phyloP scores from a whole-genome alignment of 2,888 invertebrate genomes.

The Sminthurinus aureus region DNA sequence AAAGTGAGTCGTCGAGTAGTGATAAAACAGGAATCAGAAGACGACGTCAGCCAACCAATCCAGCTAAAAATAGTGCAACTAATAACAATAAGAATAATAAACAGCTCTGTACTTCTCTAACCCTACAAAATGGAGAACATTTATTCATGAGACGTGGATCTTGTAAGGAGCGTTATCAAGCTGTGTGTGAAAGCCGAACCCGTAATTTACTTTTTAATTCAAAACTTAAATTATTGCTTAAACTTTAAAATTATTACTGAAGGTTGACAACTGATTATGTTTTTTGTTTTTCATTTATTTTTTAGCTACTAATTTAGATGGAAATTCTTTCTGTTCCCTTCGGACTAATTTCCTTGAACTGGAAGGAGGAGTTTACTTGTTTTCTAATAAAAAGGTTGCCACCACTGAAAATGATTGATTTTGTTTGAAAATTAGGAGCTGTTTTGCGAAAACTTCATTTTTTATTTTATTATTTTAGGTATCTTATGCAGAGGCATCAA shows the following conservation, averaged over 20 bases:
- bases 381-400: not conserved
- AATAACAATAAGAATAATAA: not conserved
- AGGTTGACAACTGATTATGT: too few relatives aligned
- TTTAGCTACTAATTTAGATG: not conserved
- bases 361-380: not conserved
- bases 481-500: not conserved
- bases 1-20: too few relatives aligned
- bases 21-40: not conserved
- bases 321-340: too few relatives aligned
- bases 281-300: too few relatives aligned
- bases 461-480: slow-evolving; percentile 1
- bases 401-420: too few relatives aligned
- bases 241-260: too few relatives aligned
- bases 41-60: not conserved
- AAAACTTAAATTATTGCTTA: too few relatives aligned
- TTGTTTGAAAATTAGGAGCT: too few relatives aligned
- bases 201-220: too few relatives aligned
- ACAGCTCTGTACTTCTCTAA: not conserved
- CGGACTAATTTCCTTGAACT: not conserved
- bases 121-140: not conserved
- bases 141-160: not conserved
- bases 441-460: too few relatives aligned
- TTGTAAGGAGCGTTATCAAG: not conserved
- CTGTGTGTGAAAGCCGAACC: not conserved
- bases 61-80: not conserved